phyloP scores from a whole-genome alignment of 1,140 invertebrate species.

The Drosophila lini region DNA sequence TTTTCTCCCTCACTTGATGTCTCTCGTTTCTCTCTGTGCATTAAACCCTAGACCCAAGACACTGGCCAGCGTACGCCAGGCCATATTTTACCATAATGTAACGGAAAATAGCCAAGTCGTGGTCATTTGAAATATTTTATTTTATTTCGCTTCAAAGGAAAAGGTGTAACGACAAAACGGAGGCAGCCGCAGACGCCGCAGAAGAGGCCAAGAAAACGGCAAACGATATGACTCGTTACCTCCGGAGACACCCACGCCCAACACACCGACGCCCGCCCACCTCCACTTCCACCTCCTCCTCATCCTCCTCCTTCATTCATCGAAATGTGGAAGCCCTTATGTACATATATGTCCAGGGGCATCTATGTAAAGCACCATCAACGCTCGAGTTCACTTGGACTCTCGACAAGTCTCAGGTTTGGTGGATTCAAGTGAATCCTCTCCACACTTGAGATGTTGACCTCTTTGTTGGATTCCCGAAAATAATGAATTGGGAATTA shows the following conservation, averaged over 20 bases:
- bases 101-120: slow-evolving; percentile 81
- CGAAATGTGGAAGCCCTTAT: too few species aligned
- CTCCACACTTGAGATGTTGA: background rate
- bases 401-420: background rate
- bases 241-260: slow-evolving; percentile 7
- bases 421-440: background rate
- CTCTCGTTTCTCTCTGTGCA: background rate
- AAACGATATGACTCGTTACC: slow-evolving; percentile 37
- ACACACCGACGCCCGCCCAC: background rate
- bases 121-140: slow-evolving; percentile 82
- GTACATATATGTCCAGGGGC: background rate
- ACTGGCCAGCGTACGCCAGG: slow-evolving; percentile 55
- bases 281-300: too few species aligned
- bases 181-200: slow-evolving; percentile 51
- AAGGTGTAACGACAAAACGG: slow-evolving; percentile 71
- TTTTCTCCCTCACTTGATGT: background rate
- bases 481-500: background rate
- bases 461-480: background rate
- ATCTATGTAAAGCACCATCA: slow-evolving; percentile 1
- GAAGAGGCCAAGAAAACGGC: background rate
- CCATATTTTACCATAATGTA: slow-evolving; percentile 81
- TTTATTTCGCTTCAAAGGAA: slow-evolving; percentile 69
- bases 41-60: slow-evolving; percentile 16
- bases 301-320: too few species aligned
- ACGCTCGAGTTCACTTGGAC: slow-evolving; percentile 6